Conservation (phyloP, 1,140 invertebrate genomes). For the Hirudo medicinalis region DNA sequence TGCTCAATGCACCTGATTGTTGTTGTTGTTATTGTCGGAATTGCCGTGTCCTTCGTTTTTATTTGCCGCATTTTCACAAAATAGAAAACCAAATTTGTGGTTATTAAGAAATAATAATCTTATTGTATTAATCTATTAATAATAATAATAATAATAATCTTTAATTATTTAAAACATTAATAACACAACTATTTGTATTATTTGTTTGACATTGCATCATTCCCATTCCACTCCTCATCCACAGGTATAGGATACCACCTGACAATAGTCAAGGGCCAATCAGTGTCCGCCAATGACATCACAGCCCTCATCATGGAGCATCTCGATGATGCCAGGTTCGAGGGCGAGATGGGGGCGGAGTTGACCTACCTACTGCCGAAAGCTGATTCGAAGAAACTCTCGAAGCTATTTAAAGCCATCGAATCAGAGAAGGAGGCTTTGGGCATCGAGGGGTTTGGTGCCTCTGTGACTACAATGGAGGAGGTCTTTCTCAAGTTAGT, state of each 20-base stretch:
- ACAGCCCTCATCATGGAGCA: conserved; percentile 27
- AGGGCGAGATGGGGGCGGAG: conserved; percentile 36
- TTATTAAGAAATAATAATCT: no score
- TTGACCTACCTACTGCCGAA: conserved; percentile 35
- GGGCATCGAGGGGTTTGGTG: conserved; percentile 59
- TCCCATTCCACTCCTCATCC: not conserved
- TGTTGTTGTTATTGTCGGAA: no score
- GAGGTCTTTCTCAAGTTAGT: conserved; percentile 69
- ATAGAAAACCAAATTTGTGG: no score
- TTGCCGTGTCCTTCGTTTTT: no score
- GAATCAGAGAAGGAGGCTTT: conserved; percentile 49
- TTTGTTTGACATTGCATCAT: no score
- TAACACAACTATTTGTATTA: no score
- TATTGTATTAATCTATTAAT: no score
- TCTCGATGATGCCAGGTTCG: conserved; percentile 30
- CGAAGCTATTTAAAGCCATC: conserved; percentile 50
- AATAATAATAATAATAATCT: no score
- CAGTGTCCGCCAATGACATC: conserved; percentile 44
- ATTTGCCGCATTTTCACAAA: no score
- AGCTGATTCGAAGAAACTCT: conserved; percentile 32
- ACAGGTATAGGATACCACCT: conserved; percentile 38
- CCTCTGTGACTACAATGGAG: conserved; percentile 67
- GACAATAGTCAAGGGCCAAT: conserved; percentile 32
- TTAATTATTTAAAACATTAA: no score
- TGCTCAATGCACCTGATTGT: no score